A percentile compares a stretch with the other conserved stretches of the same genome.
Evolutionary conservation across 1,140 invertebrate species (phyloP).

Genomic region (Argopecten irradians): DNA sequence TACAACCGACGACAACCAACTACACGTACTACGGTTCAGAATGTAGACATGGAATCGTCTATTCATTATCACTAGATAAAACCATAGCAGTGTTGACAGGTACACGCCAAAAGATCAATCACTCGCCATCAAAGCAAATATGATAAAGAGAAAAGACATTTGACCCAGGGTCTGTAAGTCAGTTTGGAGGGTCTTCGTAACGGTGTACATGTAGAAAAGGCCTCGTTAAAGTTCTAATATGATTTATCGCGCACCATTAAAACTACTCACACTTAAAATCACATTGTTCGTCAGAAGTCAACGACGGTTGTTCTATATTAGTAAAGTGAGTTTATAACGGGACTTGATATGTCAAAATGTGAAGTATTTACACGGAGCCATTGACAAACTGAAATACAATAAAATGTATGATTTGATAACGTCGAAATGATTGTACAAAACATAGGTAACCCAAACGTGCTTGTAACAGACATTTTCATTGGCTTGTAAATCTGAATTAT

Average conservation of each 20-base stretch:
- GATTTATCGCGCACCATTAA: not conserved
- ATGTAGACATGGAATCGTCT: not conserved
- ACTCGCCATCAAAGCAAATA: not conserved
- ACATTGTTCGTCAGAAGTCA: no score
- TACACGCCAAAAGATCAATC: not conserved
- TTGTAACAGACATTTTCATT: no score
- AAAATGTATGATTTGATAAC: no score
- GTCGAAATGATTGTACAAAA: no score
- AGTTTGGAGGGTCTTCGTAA: not conserved
- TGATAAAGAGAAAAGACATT: not conserved
- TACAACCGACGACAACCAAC: no score
- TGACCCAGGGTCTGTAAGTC: not conserved
- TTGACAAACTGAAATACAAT: no score
- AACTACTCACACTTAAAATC: not conserved
- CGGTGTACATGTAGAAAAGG: not conserved
- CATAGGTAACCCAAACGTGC: no score
- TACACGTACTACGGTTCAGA: not conserved
- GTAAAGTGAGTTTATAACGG: no score
- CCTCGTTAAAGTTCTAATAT: not conserved
- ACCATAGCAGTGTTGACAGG: not conserved
- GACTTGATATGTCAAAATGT: no score
- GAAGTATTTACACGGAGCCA: no score
- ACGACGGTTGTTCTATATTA: no score
- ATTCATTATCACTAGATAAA: not conserved
- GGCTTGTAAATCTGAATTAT: no score